A percentile compares a stretch with the other conserved stretches of the same genome.
Conservation (phyloP, 2,797 vertebrate genomes). For the Phrynocephalus forsythii region DNA sequence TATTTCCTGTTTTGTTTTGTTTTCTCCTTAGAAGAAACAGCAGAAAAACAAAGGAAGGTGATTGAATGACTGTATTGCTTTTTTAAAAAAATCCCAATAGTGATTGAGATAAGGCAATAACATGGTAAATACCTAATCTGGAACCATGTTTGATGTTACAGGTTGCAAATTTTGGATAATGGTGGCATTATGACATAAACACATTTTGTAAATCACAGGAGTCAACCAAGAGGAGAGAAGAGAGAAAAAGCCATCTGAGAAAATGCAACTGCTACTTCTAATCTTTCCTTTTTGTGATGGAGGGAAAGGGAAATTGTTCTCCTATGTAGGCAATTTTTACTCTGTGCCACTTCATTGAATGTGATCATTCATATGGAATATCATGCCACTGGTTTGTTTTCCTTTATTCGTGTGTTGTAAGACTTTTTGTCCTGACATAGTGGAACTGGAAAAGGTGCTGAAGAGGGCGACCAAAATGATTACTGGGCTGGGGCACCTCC, state of each 20-base stretch:
- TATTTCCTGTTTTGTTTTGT: no score
- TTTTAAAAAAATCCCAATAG: not conserved
- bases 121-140: not conserved
- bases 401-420: not conserved
- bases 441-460: no score
- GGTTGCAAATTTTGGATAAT: not conserved
- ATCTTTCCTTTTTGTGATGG: constrained; percentile 14
- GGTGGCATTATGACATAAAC: constrained; percentile 1
- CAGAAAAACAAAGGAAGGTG: no score
- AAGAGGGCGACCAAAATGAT: no score
- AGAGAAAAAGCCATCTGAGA: constrained; percentile 21
- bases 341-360: not conserved
- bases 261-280: constrained; percentile 1
- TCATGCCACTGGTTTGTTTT: constrained; percentile 16
- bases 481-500: no score
- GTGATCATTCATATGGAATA: not conserved
- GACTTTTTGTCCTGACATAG: not conserved
- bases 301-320: not conserved
- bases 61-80: no score
- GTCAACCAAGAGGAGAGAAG: constrained; percentile 32
- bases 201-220: constrained; percentile 6
- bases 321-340: not conserved
- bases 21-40: no score
- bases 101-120: not conserved
- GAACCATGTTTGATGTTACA: not conserved